Conservation (phyloP, 1,140 invertebrate genomes). For the Telenomus remus region DNA sequence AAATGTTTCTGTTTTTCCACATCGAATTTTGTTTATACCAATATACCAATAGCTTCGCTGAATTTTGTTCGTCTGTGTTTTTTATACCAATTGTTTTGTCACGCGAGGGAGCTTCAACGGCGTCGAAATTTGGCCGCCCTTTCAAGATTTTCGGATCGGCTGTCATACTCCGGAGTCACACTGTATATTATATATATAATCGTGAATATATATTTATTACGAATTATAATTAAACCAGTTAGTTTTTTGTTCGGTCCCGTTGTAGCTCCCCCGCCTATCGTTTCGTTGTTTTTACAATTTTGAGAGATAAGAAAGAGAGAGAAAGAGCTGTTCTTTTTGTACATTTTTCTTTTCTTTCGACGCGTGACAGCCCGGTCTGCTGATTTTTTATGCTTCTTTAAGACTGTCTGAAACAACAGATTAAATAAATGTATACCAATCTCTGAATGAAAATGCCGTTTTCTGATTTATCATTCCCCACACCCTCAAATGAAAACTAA, state of each 20-base stretch:
- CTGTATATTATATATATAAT: constrained; percentile 32
- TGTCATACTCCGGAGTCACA: constrained; percentile 27
- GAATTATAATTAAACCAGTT: constrained; percentile 37
- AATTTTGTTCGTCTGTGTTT: constrained; percentile 10
- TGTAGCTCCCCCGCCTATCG: constrained; percentile 36
- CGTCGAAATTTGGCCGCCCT: constrained; percentile 9
- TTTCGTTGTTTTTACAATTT: constrained; percentile 28
- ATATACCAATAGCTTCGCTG: constrained; percentile 34
- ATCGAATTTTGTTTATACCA: constrained; percentile 12
- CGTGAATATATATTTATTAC: constrained; percentile 58
- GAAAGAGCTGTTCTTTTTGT: constrained; percentile 35
- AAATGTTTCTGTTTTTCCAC: constrained; percentile 7
- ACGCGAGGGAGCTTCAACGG: constrained; percentile 40
- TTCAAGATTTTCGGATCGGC: constrained; percentile 12
- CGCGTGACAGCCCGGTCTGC: constrained; percentile 65
- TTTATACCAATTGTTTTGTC: constrained; percentile 17
- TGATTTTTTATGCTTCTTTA: constrained; percentile 74
- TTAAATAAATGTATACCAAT: constrained; percentile 76
- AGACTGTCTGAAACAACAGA: constrained; percentile 73
- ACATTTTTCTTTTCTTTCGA: constrained; percentile 45
- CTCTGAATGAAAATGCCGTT: constrained; percentile 64
- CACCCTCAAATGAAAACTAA: neutral
- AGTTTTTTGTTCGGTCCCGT: constrained; percentile 28
- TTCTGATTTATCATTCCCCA: constrained; percentile 30
- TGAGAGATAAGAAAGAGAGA: neutral